Conservation (phyloP, 2,113 vertebrate genomes). For the Nothoprocta pentlandii region DNA sequence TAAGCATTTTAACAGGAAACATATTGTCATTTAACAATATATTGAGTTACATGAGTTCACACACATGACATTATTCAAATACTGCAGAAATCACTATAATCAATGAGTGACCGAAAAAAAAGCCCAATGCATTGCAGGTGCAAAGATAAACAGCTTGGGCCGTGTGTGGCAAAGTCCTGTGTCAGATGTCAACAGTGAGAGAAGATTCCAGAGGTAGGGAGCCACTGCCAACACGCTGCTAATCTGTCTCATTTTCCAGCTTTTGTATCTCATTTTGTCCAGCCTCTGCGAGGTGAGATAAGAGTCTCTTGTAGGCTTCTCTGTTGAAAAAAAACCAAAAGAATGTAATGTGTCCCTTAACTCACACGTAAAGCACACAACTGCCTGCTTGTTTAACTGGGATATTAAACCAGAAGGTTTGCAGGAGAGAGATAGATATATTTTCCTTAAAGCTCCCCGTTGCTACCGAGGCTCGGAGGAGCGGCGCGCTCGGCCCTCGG, state of each 20-base stretch:
- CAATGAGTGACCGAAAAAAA: not conserved
- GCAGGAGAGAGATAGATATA: not conserved
- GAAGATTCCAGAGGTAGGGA: not conserved
- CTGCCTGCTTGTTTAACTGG: not conserved
- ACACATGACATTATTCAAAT: not conserved
- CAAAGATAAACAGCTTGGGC: not conserved
- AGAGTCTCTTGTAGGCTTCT: conserved; percentile 89
- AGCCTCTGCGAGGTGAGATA: conserved; percentile 86
- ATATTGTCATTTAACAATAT: not conserved
- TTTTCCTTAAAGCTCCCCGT: not conserved
- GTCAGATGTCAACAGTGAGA: not conserved
- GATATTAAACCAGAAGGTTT: not conserved
- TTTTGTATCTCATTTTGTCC: conserved; percentile 90
- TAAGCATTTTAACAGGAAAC: not conserved
- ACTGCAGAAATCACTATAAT: not conserved
- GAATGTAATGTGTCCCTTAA: conserved; percentile 1
- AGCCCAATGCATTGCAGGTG: not conserved
- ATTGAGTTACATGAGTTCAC: not conserved
- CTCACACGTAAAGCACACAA: not conserved
- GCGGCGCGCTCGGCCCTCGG: not conserved
- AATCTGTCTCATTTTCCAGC: conserved; percentile 83
- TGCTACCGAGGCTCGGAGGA: not conserved
- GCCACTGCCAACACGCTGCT: not conserved
- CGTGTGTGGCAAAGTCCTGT: not conserved
- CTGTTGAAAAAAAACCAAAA: conserved; percentile 75